Percentiles rank a stretch among this genome's conserved stretches.
These are phyloP conservation scores for Chelon auratus DNA, from an alignment of 2,797 vertebrate genomes.

Conservation along the genomic window DNA sequence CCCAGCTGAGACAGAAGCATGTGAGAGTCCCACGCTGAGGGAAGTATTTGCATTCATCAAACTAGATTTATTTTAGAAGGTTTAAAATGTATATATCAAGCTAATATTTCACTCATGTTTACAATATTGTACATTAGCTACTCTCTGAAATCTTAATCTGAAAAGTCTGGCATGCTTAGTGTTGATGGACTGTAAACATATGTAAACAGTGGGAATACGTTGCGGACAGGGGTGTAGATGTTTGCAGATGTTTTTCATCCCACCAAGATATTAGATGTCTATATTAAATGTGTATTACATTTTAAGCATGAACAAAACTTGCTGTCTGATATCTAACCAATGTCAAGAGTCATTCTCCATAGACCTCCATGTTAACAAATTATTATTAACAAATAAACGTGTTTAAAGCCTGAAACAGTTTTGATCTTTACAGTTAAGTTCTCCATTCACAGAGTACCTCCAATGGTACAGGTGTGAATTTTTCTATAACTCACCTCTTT, in stretches of 20 bases:
- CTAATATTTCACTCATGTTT: constrained; percentile 21
- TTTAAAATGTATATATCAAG: constrained; percentile 36
- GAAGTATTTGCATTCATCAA: constrained; percentile 60
- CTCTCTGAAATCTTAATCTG: constrained; percentile 24
- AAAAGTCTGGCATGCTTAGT: constrained; percentile 53
- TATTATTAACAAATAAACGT: no score
- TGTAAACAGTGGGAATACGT: constrained; percentile 15
- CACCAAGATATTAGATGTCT: no score
- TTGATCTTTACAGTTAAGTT: no score
- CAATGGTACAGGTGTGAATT: no score
- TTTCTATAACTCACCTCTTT: no score
- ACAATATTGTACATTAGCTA: constrained; percentile 32
- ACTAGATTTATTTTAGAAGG: constrained; percentile 77
- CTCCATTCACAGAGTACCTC: no score
- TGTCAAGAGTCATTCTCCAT: no score
- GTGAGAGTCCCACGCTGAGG: constrained; percentile 27
- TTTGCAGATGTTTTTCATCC: background rate
- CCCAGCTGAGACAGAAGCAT: constrained; percentile 1
- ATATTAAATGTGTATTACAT: background rate
- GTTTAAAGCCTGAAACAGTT: no score
- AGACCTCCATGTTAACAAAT: no score
- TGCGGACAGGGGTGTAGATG: background rate
- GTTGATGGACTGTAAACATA: constrained; percentile 17
- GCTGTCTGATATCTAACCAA: no score
- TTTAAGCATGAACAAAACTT: constrained; percentile 11